Evolutionary conservation across 2,888 invertebrate genomes (phyloP).

Genomic region (Prosapia bicincta): DNA sequence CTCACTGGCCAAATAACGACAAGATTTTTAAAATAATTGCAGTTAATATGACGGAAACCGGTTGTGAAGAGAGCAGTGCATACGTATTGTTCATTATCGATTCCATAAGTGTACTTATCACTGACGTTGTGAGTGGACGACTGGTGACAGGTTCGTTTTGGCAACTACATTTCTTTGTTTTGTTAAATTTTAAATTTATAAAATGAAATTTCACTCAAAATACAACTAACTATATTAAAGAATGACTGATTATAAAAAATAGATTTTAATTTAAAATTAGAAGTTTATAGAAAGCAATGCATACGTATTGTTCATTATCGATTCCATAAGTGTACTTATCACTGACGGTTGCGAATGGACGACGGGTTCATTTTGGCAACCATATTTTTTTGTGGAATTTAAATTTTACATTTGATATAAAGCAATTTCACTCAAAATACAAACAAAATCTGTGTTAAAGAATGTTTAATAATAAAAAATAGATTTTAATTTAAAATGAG

Average conservation of each 20-base stretch:
- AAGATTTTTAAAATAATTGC: not conserved
- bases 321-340: not conserved
- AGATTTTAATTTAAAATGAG: too few species aligned
- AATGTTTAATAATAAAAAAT: too few species aligned
- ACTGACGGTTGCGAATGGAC: too few species aligned
- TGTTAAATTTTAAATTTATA: not conserved
- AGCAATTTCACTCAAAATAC: too few species aligned
- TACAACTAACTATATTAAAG: too few species aligned
- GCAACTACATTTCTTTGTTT: not conserved
- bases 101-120: not conserved
- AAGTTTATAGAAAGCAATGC: not conserved
- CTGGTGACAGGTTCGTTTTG: too few species aligned
- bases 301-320: not conserved
- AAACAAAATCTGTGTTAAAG: too few species aligned
- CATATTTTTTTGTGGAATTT: not conserved
- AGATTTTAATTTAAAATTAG: too few species aligned
- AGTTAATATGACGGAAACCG: not conserved
- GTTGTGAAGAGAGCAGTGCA: not conserved
- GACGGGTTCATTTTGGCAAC: not conserved
- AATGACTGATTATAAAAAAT: too few species aligned
- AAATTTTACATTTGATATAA: not conserved
- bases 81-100: not conserved
- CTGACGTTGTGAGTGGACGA: too few species aligned
- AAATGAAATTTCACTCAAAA: too few species aligned
- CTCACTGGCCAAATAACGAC: not conserved